These are phyloP conservation scores for Eleginops maclovinus DNA, from an alignment of 2,113 vertebrate species.

Conservation along the genomic window DNA sequence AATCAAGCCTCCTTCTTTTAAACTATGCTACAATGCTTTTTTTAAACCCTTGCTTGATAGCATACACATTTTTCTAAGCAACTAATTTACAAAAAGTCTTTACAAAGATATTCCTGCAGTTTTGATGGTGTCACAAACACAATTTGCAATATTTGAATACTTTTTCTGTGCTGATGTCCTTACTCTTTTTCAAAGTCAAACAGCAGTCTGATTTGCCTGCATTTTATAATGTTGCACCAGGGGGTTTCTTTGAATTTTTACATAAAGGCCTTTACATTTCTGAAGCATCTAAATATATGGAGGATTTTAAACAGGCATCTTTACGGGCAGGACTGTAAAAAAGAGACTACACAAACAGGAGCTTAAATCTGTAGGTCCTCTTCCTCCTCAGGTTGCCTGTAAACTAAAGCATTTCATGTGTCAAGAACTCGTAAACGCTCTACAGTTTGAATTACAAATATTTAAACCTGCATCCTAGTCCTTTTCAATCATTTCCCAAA, in stretches of 20 bases:
- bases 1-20: neutral
- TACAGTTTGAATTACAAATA: conserved; percentile 45
- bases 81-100: neutral
- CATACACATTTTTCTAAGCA: neutral
- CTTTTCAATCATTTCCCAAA: conserved; percentile 32
- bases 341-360: conserved; percentile 4
- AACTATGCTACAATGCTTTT: neutral
- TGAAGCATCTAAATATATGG: neutral
- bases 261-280: neutral
- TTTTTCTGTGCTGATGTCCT: neutral
- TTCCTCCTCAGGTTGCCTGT: conserved; percentile 20
- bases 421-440: conserved; percentile 49
- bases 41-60: neutral
- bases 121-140: neutral
- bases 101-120: neutral
- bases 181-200: neutral
- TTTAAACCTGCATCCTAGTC: conserved; percentile 29
- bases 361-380: conserved; percentile 7
- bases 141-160: neutral
- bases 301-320: conserved; percentile 17
- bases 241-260: neutral
- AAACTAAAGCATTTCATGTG: conserved; percentile 39
- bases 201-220: too few species aligned
- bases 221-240: too few species aligned
- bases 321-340: conserved; percentile 6